A percentile compares a stretch with the other conserved stretches of the same genome.
phyloP scores from a whole-genome alignment of 2,113 vertebrate genomes.

The Pseudolaguvia tuberculata region DNA sequence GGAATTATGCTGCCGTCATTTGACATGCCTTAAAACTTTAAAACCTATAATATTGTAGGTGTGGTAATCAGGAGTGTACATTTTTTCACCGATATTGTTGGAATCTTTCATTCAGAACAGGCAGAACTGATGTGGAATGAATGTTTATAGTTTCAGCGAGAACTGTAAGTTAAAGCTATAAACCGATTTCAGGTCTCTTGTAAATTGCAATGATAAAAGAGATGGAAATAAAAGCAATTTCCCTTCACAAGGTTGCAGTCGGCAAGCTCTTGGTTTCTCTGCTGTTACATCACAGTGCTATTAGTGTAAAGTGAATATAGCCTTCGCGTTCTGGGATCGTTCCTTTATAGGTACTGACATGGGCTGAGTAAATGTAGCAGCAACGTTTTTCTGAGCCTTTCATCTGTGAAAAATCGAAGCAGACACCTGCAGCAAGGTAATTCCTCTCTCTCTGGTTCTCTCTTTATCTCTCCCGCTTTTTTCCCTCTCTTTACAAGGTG shows the following conservation, averaged over 20 bases:
- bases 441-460: slow-evolving; percentile 21
- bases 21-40: no score
- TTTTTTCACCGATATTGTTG: background rate
- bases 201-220: background rate
- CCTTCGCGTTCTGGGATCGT: background rate
- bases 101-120: background rate
- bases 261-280: background rate
- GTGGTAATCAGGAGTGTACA: background rate
- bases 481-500: slow-evolving; percentile 1
- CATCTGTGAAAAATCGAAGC: slow-evolving; percentile 64
- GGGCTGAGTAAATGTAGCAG: slow-evolving; percentile 16
- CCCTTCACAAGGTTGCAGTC: background rate
- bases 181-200: background rate
- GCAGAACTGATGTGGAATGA: background rate
- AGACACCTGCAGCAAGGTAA: slow-evolving; percentile 71
- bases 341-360: slow-evolving; percentile 21
- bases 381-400: slow-evolving; percentile 44
- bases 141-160: background rate
- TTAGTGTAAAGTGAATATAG: slow-evolving; percentile 19
- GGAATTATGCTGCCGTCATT: no score
- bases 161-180: background rate
- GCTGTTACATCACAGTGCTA: background rate
- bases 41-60: no score
- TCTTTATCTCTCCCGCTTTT: background rate
- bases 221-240: background rate